Evolutionary conservation across 2,888 invertebrate species (phyloP), one percentile per base, ranked within the genome.

Genomic region (Eupelmus urozonus): DNA sequence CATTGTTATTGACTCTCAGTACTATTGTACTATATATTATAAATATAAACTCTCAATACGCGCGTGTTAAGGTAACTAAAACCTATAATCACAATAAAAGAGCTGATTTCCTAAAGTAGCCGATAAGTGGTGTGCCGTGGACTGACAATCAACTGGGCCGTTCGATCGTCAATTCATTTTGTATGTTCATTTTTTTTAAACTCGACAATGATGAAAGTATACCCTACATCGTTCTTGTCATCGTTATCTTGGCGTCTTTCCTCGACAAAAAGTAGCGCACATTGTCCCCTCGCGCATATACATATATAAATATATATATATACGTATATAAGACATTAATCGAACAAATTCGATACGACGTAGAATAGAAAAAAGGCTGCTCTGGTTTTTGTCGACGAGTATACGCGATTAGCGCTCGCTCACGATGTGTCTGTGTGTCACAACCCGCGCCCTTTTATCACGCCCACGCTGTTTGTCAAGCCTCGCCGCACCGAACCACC

Each of bases 1-100:
- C 18, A 57, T 57, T 57, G 57, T 57, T 57, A 57, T 57, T 57
- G 27, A 69, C 75, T 69, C 53, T 69, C 49, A 69, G 75, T 76
- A 76, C 75, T 60, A 69, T 74, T 74, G 74, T 74, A 74, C 74
- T 66, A 66, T 53, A 65, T 71, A 59, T 16, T 73, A 71, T 74
- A 74, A 49, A 74, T 57, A 59, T 27, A 57, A 45, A 34, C 49
- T 49, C 62, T 49, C 51, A 65, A 66, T 73, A 45, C 40, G 60
- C 42, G 72, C 72, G 55, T 55, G 42, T 63, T 63, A 63, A 63
- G 72, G 18, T 63, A 45, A 55, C n/a, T 25, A 73, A 62, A 62
- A 40, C 18, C 7, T 16, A 40, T 27, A 66, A 51, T 59, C 11
- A 34, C 65, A 55, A 7, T 23, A 59, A 23, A 45, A 3, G 45